Conservation (phyloP, 37 sponge, comb jelly and placozoan species). For the Dysidea cf. avara region DNA sequence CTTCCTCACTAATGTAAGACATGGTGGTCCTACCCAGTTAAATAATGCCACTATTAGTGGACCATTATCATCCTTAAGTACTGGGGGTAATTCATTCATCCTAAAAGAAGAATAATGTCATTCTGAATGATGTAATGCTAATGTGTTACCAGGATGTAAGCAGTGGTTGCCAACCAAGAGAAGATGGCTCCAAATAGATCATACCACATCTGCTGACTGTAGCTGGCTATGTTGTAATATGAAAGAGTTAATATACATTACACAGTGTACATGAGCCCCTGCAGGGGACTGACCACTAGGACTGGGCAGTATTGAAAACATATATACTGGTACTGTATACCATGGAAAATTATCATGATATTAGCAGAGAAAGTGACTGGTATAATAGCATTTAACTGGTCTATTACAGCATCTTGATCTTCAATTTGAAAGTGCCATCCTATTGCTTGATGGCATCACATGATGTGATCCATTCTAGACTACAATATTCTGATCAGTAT, state of each 20-base stretch:
- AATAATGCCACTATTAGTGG: constrained; percentile 61
- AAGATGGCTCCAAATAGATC: constrained; percentile 94
- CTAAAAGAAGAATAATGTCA: constrained; percentile 25
- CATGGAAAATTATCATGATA: too few species aligned
- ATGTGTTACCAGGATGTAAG: constrained; percentile 78
- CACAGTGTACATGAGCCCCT: background rate
- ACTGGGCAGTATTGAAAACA: too few species aligned
- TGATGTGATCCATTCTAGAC: too few species aligned
- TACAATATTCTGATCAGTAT: too few species aligned
- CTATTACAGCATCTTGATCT: too few species aligned
- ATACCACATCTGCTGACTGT: constrained; percentile 99
- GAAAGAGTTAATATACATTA: background rate
- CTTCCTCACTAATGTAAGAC: constrained; percentile 63
- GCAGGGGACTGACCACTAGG: background rate
- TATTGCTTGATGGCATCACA: too few species aligned
- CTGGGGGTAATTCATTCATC: constrained; percentile 53
- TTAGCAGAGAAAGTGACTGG: too few species aligned
- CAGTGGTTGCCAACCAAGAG: constrained; percentile 93
- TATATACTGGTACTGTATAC: too few species aligned
- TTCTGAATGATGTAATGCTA: too few species aligned
- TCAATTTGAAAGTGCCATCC: too few species aligned
- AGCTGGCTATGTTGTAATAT: constrained; percentile 96
- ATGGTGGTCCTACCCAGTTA: constrained; percentile 80
- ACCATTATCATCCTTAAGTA: constrained; percentile 31
- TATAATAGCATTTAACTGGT: too few species aligned